phyloP scores from a whole-genome alignment of 37 sponge, comb jelly and placozoan genomes.

The Tethya wilhelma region DNA sequence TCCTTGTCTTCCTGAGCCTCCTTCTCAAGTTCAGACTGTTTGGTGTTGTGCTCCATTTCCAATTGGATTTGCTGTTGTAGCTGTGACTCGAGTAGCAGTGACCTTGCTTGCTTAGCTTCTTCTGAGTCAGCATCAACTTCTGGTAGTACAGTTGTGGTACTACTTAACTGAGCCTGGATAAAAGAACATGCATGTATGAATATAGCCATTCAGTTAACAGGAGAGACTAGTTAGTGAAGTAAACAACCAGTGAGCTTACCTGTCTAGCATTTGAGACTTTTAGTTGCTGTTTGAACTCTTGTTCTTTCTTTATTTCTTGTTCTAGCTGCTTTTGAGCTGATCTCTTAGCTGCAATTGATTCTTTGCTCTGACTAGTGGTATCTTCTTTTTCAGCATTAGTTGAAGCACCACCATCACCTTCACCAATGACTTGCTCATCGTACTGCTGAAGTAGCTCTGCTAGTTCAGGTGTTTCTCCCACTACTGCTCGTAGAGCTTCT shows the following conservation, averaged over 20 bases:
- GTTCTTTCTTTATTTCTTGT: neutral
- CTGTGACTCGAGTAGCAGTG: neutral
- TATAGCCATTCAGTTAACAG: neutral
- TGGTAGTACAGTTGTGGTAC: neutral
- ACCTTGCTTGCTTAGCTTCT: neutral
- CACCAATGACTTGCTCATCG: neutral
- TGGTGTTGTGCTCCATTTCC: neutral
- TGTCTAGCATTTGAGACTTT: neutral
- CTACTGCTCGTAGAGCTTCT: neutral
- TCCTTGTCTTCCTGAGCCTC: conserved; percentile 2
- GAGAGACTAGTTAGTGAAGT: neutral
- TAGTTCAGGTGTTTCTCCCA: neutral
- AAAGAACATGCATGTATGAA: neutral
- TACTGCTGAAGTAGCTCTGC: neutral
- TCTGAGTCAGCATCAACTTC: conserved; percentile 9
- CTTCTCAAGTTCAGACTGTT: neutral
- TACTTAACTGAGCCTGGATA: neutral
- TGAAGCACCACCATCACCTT: too few species aligned
- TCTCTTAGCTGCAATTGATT: neutral
- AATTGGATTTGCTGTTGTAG: neutral
- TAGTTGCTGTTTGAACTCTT: neutral
- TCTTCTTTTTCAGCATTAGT: neutral
- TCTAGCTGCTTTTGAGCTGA: neutral
- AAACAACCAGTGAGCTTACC: neutral
- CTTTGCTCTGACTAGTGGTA: neutral